Evolutionary conservation across 2,888 invertebrate species (phyloP).

Genomic region (Cosmopolites sordidus): DNA sequence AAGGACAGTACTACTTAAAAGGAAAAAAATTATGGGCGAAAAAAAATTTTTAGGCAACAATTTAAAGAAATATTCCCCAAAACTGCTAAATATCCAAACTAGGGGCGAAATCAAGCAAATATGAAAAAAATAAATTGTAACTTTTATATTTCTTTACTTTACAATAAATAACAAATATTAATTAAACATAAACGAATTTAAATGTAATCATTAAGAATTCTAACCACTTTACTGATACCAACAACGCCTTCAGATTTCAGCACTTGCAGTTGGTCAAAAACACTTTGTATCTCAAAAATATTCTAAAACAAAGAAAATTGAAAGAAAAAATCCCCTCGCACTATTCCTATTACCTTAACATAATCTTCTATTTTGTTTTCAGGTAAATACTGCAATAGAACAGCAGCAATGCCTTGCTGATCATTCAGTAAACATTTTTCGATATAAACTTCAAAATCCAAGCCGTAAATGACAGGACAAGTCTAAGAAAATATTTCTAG

Average conservation of each 20-base stretch:
- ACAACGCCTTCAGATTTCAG: background rate
- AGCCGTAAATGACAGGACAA: slow-evolving; percentile 39
- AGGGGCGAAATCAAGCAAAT: too few relatives aligned
- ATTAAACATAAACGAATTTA: too few relatives aligned
- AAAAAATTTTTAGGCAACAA: too few relatives aligned
- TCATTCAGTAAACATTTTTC: slow-evolving; percentile 32
- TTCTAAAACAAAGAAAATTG: background rate
- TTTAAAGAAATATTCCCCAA: too few relatives aligned
- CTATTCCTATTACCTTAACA: slow-evolving; percentile 23
- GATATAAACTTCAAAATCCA: slow-evolving; percentile 37
- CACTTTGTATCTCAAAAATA: background rate
- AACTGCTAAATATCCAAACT: too few relatives aligned
- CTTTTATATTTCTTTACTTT: too few relatives aligned
- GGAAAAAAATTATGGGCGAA: too few relatives aligned
- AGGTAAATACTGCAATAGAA: slow-evolving; percentile 37
- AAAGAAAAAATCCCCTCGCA: too few relatives aligned
- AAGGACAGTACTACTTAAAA: too few relatives aligned
- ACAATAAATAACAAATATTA: too few relatives aligned
- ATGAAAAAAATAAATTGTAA: too few relatives aligned
- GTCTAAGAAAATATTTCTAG: slow-evolving; percentile 31
- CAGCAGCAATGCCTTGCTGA: slow-evolving; percentile 34
- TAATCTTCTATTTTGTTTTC: slow-evolving; percentile 26
- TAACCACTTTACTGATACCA: background rate
- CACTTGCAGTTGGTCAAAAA: background rate
- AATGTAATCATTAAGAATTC: background rate